Percentiles rank a stretch among this genome's conserved stretches.
These are phyloP conservation scores for Melanotus villosus DNA, from an alignment of 2,888 invertebrate genomes.

Conservation along the genomic window DNA sequence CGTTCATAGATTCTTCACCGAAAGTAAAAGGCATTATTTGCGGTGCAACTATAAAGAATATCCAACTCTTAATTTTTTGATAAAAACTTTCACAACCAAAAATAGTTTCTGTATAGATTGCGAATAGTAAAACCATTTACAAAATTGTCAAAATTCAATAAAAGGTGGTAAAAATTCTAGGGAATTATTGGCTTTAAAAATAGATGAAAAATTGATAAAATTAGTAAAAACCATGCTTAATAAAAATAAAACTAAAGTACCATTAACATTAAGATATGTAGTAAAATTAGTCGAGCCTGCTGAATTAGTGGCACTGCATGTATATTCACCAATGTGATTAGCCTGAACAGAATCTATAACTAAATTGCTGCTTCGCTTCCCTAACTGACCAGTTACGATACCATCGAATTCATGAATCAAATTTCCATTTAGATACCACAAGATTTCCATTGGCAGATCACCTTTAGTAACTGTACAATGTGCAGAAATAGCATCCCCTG, in stretches of 20 bases:
- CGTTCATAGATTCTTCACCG: conserved; percentile 83
- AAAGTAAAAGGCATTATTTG: conserved; percentile 82
- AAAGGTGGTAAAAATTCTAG: too few relatives aligned
- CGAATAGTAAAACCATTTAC: too few relatives aligned
- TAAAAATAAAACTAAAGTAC: conserved; percentile 66
- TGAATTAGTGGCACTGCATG: conserved; percentile 78
- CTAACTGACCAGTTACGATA: conserved; percentile 73
- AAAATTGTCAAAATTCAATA: too few relatives aligned
- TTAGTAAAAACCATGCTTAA: conserved; percentile 15
- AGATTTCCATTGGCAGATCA: conserved; percentile 81
- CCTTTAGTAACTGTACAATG: conserved; percentile 81
- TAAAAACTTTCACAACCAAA: too few relatives aligned
- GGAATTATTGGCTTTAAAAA: too few relatives aligned
- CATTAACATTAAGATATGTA: conserved; percentile 53
- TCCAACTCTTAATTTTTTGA: too few relatives aligned
- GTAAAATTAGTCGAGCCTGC: conserved; percentile 74
- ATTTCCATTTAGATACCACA: conserved; percentile 78
- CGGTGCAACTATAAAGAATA: conserved; percentile 75
- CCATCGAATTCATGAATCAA: conserved; percentile 68
- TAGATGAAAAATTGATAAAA: too few relatives aligned
- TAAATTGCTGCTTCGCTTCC: conserved; percentile 77
- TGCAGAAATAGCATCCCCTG: conserved; percentile 78
- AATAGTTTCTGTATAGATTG: too few relatives aligned
- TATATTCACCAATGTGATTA: conserved; percentile 80
- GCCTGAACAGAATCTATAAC: conserved; percentile 81